These are phyloP conservation scores for Pinna nobilis DNA, from an alignment of 1,140 invertebrate species.

Conservation along the genomic window DNA sequence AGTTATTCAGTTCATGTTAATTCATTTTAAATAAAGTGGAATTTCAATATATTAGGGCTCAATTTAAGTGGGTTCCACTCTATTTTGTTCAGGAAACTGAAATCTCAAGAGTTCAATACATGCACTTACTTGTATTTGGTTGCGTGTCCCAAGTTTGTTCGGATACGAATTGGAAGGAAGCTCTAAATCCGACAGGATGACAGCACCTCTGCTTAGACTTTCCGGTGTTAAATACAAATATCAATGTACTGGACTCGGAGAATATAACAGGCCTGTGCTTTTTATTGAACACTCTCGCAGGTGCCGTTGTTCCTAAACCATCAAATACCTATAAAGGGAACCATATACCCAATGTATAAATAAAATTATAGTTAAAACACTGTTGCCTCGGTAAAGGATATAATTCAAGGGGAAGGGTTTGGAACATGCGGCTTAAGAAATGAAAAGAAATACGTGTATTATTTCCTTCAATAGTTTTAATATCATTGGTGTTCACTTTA, in stretches of 20 bases:
- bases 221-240: conserved; percentile 63
- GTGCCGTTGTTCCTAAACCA: conserved; percentile 53
- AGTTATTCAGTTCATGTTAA: too few relatives aligned
- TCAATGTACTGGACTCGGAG: conserved; percentile 62
- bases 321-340: conserved; percentile 61
- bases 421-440: too few relatives aligned
- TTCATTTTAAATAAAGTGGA: too few relatives aligned
- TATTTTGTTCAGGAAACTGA: too few relatives aligned
- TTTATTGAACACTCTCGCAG: conserved; percentile 51
- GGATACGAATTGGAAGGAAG: conserved; percentile 64
- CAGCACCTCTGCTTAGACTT: conserved; percentile 56
- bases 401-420: too few relatives aligned
- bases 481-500: too few relatives aligned
- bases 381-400: too few relatives aligned
- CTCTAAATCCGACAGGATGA: conserved; percentile 63
- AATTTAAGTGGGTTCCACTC: neutral
- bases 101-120: too few relatives aligned
- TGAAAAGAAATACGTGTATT: too few relatives aligned
- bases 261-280: conserved; percentile 58
- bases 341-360: neutral
- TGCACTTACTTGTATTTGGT: conserved; percentile 49
- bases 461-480: too few relatives aligned
- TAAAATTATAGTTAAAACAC: neutral
- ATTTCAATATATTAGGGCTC: neutral
- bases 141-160: conserved; percentile 45